Evolutionary conservation across 2,888 invertebrate species (phyloP).

Genomic region (Pherbina coryleti): DNA sequence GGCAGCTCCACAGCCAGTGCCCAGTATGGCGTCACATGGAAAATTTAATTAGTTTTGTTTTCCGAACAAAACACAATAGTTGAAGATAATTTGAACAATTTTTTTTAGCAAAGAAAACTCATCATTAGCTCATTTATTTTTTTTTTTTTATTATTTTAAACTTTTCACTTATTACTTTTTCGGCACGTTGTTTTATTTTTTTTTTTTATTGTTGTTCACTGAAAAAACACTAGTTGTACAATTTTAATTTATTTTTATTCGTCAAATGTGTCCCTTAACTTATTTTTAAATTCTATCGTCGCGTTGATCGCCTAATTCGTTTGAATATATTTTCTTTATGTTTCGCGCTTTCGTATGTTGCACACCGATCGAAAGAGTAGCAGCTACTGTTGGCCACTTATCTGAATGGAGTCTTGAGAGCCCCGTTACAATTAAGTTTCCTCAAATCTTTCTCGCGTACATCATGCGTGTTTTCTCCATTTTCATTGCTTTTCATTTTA

Average conservation of each 20-base stretch:
- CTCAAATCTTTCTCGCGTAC: background rate
- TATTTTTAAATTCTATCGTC: slow-evolving; percentile 5
- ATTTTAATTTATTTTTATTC: background rate
- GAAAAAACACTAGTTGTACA: background rate
- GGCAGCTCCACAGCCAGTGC: background rate
- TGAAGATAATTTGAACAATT: background rate
- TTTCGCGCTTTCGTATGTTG: slow-evolving; percentile 33
- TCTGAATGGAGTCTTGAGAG: background rate
- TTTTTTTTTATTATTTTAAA: background rate
- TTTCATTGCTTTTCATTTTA: background rate
- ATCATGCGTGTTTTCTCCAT: background rate
- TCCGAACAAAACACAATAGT: background rate
- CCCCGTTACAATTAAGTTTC: background rate
- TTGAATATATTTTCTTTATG: background rate
- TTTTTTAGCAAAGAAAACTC: too few species aligned
- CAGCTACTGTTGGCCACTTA: slow-evolving; percentile 43
- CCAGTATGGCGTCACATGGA: slow-evolving; percentile 17
- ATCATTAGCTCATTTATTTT: background rate
- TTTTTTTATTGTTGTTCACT: background rate
- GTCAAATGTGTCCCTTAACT: background rate
- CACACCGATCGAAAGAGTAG: slow-evolving; percentile 46
- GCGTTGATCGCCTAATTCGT: background rate
- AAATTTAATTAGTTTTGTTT: background rate
- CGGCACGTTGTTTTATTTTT: background rate
- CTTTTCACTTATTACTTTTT: background rate